phyloP scores from a whole-genome alignment of 2,888 invertebrate species.

The Drosophila bunnanda region DNA sequence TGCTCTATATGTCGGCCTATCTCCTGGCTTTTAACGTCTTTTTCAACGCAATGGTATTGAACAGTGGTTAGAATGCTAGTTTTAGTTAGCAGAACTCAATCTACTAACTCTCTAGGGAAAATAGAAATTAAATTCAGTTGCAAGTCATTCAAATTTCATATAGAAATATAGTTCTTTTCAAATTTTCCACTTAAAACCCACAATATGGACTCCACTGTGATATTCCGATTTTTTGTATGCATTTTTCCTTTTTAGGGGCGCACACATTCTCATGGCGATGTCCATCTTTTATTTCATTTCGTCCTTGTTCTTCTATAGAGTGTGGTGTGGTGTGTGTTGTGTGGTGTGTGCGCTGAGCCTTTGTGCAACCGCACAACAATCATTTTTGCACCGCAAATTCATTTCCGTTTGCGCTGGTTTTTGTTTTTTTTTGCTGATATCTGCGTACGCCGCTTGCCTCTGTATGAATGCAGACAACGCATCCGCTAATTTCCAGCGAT shows the following conservation, averaged over 20 bases:
- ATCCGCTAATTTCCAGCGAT: slow-evolving; percentile 68
- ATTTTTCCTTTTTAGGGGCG: slow-evolving; percentile 44
- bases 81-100: background rate
- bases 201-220: slow-evolving; percentile 1
- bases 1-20: slow-evolving; percentile 59
- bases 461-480: slow-evolving; percentile 50
- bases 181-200: background rate
- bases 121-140: background rate
- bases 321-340: background rate
- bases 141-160: background rate
- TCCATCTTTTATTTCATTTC: slow-evolving; percentile 53
- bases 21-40: slow-evolving; percentile 61
- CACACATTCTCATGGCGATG: slow-evolving; percentile 16
- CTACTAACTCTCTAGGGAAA: accelerated
- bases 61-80: slow-evolving; percentile 49
- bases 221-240: slow-evolving; percentile 55
- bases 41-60: slow-evolving; percentile 23
- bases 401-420: slow-evolving; percentile 67
- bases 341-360: slow-evolving; percentile 46
- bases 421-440: background rate
- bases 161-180: background rate
- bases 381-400: slow-evolving; percentile 76
- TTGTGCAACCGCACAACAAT: slow-evolving; percentile 73
- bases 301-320: slow-evolving; percentile 24
- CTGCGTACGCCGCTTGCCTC: slow-evolving; percentile 6